These are phyloP conservation scores for Coenonympha arcania DNA, from an alignment of 2,888 invertebrate genomes.

Conservation along the genomic window DNA sequence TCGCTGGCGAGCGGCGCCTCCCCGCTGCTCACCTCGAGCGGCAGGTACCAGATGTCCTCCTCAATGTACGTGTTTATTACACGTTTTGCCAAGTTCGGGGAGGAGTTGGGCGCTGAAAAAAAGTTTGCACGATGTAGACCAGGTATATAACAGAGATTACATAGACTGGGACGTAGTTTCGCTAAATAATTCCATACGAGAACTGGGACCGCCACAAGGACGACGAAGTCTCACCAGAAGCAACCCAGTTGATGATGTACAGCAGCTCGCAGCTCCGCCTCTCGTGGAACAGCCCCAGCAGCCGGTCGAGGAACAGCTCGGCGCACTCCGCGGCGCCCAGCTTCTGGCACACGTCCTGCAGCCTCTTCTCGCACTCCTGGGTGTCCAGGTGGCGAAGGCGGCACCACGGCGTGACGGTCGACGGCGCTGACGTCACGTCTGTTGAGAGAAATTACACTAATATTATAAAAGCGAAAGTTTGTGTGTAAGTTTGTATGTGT, in stretches of 20 bases:
- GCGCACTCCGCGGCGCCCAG: slow-evolving; percentile 73
- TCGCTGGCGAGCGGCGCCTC: slow-evolving; percentile 36
- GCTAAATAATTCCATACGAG: too few species aligned
- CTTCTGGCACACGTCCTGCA: slow-evolving; percentile 71
- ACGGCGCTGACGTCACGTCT: slow-evolving; percentile 27
- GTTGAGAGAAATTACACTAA: neutral
- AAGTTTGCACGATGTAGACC: too few species aligned
- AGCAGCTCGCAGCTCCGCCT: slow-evolving; percentile 74
- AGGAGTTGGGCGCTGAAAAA: slow-evolving; percentile 40
- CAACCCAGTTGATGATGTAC: slow-evolving; percentile 75
- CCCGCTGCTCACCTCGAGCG: slow-evolving; percentile 45
- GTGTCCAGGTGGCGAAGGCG: slow-evolving; percentile 75
- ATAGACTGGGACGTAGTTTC: too few species aligned
- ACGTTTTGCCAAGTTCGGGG: slow-evolving; percentile 40
- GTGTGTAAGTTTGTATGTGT: too few species aligned
- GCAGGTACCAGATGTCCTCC: slow-evolving; percentile 67
- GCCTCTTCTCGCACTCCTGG: slow-evolving; percentile 51
- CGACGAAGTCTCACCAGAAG: slow-evolving; percentile 62
- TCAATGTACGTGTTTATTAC: slow-evolving; percentile 64
- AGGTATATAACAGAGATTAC: too few species aligned
- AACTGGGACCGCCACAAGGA: too few species aligned
- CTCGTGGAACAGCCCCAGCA: slow-evolving; percentile 74
- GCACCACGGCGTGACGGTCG: slow-evolving; percentile 73
- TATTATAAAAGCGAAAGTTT: too few species aligned
- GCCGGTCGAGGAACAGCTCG: slow-evolving; percentile 75